Base-by-base conservation (phyloP, 2,113 vertebrate species). In the Sus scrofa region DNA sequence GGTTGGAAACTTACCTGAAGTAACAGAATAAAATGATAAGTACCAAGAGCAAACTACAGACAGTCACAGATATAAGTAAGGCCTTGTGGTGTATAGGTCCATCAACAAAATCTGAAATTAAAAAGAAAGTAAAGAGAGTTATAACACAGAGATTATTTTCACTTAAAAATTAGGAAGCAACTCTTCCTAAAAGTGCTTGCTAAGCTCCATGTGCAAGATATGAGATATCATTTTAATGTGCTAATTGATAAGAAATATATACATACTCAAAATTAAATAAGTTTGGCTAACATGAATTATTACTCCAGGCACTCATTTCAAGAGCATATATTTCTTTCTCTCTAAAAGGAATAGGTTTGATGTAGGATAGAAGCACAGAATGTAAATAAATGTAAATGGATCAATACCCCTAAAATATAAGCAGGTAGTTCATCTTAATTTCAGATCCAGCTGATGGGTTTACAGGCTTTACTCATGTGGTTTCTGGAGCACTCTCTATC, bases 21-120 rank as follows among this genome's bases (percentile, higher is more conserved):
- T 99, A 99, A 98, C 99, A 99, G 98, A 99, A 99, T 92, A 99
- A 96, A 95, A 99, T 99, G 91, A 99, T 98, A 86, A 99, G 92
- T 77, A 98, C 98, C 96, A 99, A 98, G 27, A 99, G 99, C 70
- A 99, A 98, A 96, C 99, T 99, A 97, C 99, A 99, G 78, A 99
- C 98, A 39, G 98, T 99, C 94, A 99, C 98, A 1, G 99, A 99
- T 97, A 99, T 99, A 93, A 99, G 97, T 97, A 99, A 97, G 71
- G 99, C 99, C 97, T 99, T 99, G 90, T 99, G 99, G 97, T 99
- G 99, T 97, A 99, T 98, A 88, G 98, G 98, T 96, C 99, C 99
- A 89, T 99, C 99, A n/a, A 98, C 98, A 95, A 99, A 99, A 96
- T 99, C 99, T 99, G 96, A 67, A 87, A 96, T 95, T 67, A 89